A percentile compares a stretch with the other conserved stretches of the same genome.
phyloP scores from a whole-genome alignment of 2,113 vertebrate genomes.

The Myiozetetes cayanensis region DNA sequence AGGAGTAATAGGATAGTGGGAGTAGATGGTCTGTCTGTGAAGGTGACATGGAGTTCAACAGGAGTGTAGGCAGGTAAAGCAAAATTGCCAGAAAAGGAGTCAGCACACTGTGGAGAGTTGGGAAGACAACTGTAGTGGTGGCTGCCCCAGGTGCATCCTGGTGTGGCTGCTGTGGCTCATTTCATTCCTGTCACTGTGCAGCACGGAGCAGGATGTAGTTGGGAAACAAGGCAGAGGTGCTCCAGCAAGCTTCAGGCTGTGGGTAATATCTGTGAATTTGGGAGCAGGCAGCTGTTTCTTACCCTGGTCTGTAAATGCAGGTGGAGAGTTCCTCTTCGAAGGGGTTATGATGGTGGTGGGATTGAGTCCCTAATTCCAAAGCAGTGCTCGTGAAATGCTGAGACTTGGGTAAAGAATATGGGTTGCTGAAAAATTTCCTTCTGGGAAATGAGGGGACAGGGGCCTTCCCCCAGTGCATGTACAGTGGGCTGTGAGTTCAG shows the following conservation, averaged over 20 bases:
- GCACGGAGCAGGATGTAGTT: background rate
- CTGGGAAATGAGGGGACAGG: background rate
- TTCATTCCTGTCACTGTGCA: background rate
- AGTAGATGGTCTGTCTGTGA: background rate
- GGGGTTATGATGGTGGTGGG: background rate
- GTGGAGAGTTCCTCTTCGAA: background rate
- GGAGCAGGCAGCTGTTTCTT: background rate
- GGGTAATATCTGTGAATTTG: background rate
- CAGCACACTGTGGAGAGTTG: background rate
- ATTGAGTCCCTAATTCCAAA: background rate
- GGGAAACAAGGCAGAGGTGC: background rate
- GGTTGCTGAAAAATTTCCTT: background rate
- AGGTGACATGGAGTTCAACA: background rate
- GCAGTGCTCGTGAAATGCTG: accelerated
- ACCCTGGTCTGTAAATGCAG: background rate
- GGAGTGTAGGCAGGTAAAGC: background rate
- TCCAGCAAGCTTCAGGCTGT: background rate
- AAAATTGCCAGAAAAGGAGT: background rate
- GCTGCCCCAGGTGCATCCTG: background rate
- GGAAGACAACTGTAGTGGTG: background rate
- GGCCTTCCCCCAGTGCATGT: accelerated
- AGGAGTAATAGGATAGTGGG: background rate
- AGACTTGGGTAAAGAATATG: background rate
- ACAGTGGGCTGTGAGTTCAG: background rate
- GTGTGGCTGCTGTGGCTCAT: background rate